Evolutionary conservation across 1,140 invertebrate genomes (phyloP).

Genomic region (Drosophila littoralis): DNA sequence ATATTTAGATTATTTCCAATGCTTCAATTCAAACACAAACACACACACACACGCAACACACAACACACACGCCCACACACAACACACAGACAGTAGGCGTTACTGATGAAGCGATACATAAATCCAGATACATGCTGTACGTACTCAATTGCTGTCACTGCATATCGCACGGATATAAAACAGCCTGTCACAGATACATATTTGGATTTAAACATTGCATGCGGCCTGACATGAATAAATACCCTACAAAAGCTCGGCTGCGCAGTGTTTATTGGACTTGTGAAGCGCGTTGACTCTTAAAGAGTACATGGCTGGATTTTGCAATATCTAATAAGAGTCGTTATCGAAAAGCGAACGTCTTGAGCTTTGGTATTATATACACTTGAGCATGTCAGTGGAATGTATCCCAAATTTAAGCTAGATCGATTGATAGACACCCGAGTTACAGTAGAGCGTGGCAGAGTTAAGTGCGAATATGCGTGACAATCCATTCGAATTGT

Average conservation of each 20-base stretch:
- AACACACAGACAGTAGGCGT: slow-evolving; percentile 26
- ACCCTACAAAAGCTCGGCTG: not conserved
- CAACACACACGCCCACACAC: slow-evolving; percentile 3
- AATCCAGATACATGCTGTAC: slow-evolving; percentile 11
- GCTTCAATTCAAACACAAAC: slow-evolving; percentile 54
- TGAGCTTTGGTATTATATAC: too few relatives aligned
- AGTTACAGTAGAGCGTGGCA: too few relatives aligned
- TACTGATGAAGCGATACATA: slow-evolving; percentile 16
- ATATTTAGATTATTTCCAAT: slow-evolving; percentile 78
- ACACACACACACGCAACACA: not conserved
- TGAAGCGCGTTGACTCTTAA: too few relatives aligned
- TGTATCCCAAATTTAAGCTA: too few relatives aligned
- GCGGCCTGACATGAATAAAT: not conserved
- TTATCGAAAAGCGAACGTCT: too few relatives aligned
- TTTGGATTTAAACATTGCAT: slow-evolving; percentile 11
- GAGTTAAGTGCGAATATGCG: too few relatives aligned
- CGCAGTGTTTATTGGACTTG: too few relatives aligned
- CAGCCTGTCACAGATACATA: slow-evolving; percentile 12
- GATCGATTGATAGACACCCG: too few relatives aligned
- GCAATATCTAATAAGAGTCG: too few relatives aligned
- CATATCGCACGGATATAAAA: slow-evolving; percentile 55
- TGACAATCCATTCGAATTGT: too few relatives aligned
- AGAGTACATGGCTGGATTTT: too few relatives aligned
- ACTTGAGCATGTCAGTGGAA: too few relatives aligned
- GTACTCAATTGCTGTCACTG: slow-evolving; percentile 61